phyloP scores from a whole-genome alignment of 1,140 invertebrate species.

The Leptinotarsa defecta region DNA sequence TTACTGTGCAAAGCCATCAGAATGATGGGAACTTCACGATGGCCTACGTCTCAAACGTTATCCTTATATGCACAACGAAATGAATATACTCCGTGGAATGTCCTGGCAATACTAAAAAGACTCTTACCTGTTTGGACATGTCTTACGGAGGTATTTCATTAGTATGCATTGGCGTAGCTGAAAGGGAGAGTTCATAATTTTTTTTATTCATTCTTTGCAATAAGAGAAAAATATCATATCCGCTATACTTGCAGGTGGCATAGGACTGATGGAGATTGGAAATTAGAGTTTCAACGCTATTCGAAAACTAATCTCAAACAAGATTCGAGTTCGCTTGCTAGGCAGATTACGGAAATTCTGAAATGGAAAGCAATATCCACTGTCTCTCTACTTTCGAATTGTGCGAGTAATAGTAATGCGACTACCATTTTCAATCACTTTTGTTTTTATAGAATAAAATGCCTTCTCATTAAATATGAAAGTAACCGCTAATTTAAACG shows the following conservation, averaged over 20 bases:
- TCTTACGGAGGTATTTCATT: conserved; percentile 14
- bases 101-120: conserved; percentile 11
- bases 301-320: not conserved
- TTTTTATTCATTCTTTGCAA: not conserved
- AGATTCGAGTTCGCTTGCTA: not conserved
- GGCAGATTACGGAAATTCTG: too few relatives aligned
- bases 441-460: too few relatives aligned
- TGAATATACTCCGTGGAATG: conserved; percentile 16
- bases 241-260: not conserved
- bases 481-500: too few relatives aligned
- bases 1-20: not conserved
- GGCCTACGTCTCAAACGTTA: conserved; percentile 2
- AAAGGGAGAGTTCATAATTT: conserved; percentile 5
- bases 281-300: not conserved
- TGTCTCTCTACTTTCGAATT: too few relatives aligned
- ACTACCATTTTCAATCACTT: too few relatives aligned
- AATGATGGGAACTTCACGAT: not conserved
- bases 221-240: not conserved
- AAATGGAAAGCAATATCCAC: too few relatives aligned
- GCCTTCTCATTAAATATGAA: too few relatives aligned
- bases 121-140: conserved; percentile 19
- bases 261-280: not conserved
- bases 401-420: too few relatives aligned
- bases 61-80: conserved; percentile 11
- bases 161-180: conserved; percentile 10